Evolutionary conservation across 1,140 invertebrate species (phyloP).

Genomic region (Drosophila virilis): DNA sequence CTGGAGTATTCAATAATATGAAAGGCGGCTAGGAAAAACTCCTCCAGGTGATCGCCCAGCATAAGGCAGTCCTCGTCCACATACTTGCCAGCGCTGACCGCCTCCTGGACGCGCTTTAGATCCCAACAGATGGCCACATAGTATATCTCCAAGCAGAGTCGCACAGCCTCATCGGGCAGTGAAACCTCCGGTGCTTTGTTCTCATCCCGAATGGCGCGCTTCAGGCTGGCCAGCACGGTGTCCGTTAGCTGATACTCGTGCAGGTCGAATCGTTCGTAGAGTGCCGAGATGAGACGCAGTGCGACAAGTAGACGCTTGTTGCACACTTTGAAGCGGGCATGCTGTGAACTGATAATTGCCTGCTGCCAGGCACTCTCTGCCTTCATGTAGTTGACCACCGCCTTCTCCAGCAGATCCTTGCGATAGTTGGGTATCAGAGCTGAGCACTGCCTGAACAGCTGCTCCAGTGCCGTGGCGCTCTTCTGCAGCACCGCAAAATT

Average conservation of each 20-base stretch:
- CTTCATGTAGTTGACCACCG: not conserved
- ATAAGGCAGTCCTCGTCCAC: slow-evolving; percentile 1
- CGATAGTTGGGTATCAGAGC: not conserved
- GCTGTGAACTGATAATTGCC: too few species aligned
- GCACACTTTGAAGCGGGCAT: not conserved
- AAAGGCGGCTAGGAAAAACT: not conserved
- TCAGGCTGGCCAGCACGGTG: not conserved
- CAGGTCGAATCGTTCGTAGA: not conserved
- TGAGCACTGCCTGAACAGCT: slow-evolving; percentile 3
- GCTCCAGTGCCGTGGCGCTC: slow-evolving; percentile 22
- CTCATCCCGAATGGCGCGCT: not conserved
- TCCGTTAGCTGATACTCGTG: not conserved
- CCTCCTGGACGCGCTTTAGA: slow-evolving; percentile 1
- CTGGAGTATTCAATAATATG: not conserved
- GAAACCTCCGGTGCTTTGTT: not conserved
- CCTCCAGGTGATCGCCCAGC: not conserved
- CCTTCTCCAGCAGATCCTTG: slow-evolving; percentile 23
- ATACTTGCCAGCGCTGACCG: not conserved
- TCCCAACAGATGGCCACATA: slow-evolving; percentile 50
- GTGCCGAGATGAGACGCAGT: not conserved
- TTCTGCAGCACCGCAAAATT: slow-evolving; percentile 12
- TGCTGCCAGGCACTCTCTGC: not conserved
- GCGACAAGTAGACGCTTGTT: not conserved
- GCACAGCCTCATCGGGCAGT: not conserved
- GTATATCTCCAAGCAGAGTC: slow-evolving; percentile 25